Evolutionary conservation across 1,140 invertebrate genomes (phyloP), one percentile per base, ranked within the genome.

Genomic region (Atopsyche davidsoni): DNA sequence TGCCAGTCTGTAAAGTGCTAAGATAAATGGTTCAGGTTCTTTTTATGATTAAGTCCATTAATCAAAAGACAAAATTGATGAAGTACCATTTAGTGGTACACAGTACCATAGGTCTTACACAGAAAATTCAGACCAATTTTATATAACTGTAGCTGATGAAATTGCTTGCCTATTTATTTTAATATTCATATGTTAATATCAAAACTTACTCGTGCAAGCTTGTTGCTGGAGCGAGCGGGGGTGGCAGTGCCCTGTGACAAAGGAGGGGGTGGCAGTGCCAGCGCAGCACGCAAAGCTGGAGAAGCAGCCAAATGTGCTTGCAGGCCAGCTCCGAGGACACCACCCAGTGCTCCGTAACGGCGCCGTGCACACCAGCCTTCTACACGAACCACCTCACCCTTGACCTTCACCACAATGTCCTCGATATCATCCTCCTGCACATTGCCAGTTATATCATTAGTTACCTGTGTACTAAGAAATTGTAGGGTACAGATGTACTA

Each of bases 381-480:
- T 46, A 61, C 60, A 16, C 16, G 11, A 31, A 68, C 55, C 4
- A 56, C 44, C 55, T 70, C 68, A 1, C 44, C 38, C 53, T 64
- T 66, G 38, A 70, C 61, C 46, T 64, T 66, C 43, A 70, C 61
- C n/a, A 55, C 46, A 43, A 64, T 39, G 31, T 50, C 34, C 9
- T 62, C 58, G 16, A 64, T 62, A 10, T 59, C 59, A 36, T 64
- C 68, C 45, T 70, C 69, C 66, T 70, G 59, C 1, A n/a, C n/a
- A n/a, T n/a, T n/a, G n/a, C n/a, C n/a, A n/a, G n/a, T n/a, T n/a
- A n/a, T n/a, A n/a, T n/a, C n/a, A n/a, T n/a, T n/a, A n/a, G n/a
- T n/a, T n/a, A n/a, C n/a, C n/a, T n/a, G n/a, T n/a, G n/a, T n/a
- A n/a, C n/a, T n/a, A n/a, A n/a, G n/a, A n/a, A n/a, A n/a, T n/a